phyloP scores from a whole-genome alignment of 2,888 invertebrate genomes.

The Slavum lentiscoides region DNA sequence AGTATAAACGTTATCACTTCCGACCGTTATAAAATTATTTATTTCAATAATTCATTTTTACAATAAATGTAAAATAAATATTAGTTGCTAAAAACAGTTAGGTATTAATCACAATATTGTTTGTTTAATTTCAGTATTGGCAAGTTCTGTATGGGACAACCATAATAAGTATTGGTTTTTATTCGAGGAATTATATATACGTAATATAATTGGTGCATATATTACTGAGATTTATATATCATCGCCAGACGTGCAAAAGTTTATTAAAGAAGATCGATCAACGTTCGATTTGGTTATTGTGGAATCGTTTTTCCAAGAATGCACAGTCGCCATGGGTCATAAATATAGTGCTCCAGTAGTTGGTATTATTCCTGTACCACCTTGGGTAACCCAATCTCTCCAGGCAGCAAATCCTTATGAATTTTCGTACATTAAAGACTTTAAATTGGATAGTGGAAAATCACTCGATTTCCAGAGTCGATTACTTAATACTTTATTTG shows the following conservation, averaged over 20 bases:
- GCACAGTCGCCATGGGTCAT: conserved; percentile 58
- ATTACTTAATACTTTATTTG: background rate
- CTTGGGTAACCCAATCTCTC: background rate
- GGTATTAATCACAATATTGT: background rate
- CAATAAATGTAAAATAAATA: no score
- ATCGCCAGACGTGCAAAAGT: conserved; percentile 12
- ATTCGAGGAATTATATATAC: conserved; percentile 6
- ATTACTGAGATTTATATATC: background rate
- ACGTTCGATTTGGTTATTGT: conserved; percentile 45
- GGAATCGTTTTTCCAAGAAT: conserved; percentile 57
- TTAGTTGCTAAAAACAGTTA: no score
- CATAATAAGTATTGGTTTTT: background rate
- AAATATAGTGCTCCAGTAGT: conserved; percentile 58
- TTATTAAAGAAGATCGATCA: conserved; percentile 34
- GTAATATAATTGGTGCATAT: background rate
- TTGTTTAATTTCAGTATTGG: background rate
- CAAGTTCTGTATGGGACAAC: background rate
- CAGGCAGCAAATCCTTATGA: conserved; percentile 32
- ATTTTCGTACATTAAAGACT: conserved; percentile 37
- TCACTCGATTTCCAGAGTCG: conserved; percentile 7
- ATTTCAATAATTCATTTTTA: no score
- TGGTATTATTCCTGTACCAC: conserved; percentile 10
- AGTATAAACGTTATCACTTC: no score
- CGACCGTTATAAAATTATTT: no score
- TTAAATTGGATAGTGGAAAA: background rate